Percentiles rank a stretch among this genome's conserved stretches.
Conservation (phyloP, 2,888 invertebrate genomes). For the Agelastica alni region DNA sequence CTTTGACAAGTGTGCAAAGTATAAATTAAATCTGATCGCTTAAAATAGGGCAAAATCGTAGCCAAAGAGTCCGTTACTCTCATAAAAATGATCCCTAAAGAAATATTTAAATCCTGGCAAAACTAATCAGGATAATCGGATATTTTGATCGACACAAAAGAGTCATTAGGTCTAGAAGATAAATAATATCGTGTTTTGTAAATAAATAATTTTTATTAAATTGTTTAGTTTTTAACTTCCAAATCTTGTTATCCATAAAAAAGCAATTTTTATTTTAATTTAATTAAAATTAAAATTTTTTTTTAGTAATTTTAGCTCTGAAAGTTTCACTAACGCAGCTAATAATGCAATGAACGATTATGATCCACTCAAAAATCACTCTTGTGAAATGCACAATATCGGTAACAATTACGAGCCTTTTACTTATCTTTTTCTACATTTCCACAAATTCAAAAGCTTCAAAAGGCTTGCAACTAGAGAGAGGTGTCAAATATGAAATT, state of each 20-base stretch:
- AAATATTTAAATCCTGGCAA: too few relatives aligned
- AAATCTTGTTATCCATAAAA: too few relatives aligned
- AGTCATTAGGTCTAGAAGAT: too few relatives aligned
- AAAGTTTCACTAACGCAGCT: not conserved
- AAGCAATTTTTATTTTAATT: not conserved
- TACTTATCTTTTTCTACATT: not conserved
- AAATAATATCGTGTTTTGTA: too few relatives aligned
- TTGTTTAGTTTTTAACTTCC: not conserved
- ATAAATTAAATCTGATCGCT: too few relatives aligned
- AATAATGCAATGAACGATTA: slow-evolving; percentile 2
- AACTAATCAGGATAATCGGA: too few relatives aligned
- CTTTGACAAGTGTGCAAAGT: too few relatives aligned
- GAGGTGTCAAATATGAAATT: not conserved
- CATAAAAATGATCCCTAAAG: too few relatives aligned
- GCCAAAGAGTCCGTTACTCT: too few relatives aligned
- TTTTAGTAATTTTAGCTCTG: not conserved
- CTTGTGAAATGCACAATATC: not conserved
- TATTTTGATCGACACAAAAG: too few relatives aligned
- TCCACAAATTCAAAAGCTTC: not conserved
- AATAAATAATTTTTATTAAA: not conserved
- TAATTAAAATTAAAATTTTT: too few relatives aligned
- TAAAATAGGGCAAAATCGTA: too few relatives aligned
- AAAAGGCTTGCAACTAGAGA: not conserved
- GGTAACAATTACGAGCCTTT: not conserved
- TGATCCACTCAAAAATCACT: slow-evolving; percentile 1